Conservation (phyloP, 2,888 invertebrate species). For the Thera obeliscata region DNA sequence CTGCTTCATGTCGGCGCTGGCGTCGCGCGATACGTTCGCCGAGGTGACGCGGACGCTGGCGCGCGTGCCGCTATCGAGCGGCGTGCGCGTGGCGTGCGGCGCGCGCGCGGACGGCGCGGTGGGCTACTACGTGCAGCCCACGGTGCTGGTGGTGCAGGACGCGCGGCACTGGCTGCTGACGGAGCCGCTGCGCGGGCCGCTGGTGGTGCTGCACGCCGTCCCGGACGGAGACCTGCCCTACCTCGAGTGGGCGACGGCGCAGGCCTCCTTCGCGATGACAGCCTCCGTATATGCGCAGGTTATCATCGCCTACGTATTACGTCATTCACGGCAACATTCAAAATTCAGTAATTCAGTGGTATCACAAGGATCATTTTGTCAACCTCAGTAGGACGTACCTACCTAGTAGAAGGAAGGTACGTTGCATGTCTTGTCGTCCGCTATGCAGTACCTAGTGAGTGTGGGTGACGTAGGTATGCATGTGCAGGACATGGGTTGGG, state of each 20-base stretch:
- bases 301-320: neutral
- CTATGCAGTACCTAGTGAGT: too few relatives aligned
- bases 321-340: too few relatives aligned
- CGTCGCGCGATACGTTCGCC: constrained; percentile 92
- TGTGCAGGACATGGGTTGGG: constrained; percentile 55
- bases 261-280: constrained; percentile 54
- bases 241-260: constrained; percentile 86
- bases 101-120: constrained; percentile 87
- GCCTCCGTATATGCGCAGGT: constrained; percentile 24
- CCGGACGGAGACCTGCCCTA: constrained; percentile 86
- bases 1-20: constrained; percentile 92
- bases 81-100: constrained; percentile 15
- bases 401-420: too few relatives aligned
- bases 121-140: constrained; percentile 93
- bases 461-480: too few relatives aligned
- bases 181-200: constrained; percentile 97
- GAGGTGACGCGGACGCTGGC: constrained; percentile 86
- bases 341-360: too few relatives aligned
- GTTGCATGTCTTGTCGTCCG: too few relatives aligned
- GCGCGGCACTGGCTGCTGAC: constrained; percentile 91
- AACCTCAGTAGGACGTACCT: too few relatives aligned
- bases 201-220: constrained; percentile 92
- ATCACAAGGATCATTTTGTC: too few relatives aligned
- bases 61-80: constrained; percentile 7
- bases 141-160: constrained; percentile 91